Base-by-base conservation (phyloP, 2,888 invertebrate species). In the Mythimna loreyi region DNA sequence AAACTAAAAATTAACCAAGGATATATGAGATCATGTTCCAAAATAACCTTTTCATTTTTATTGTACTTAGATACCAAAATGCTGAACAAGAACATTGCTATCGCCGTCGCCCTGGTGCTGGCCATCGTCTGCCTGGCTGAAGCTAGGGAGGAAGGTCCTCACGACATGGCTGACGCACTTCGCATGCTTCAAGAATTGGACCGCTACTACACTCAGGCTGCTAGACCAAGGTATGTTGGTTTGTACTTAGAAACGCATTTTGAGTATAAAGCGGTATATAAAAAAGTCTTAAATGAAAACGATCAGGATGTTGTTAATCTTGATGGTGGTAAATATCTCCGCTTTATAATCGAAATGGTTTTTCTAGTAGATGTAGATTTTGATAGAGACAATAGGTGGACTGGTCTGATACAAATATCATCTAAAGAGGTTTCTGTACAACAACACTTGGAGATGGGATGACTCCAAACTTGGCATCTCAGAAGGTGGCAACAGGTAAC, bases 121-220 rank as follows among this genome's bases (percentile, higher is more conserved):
- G 95, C 93, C 36, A 69, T 91, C 58, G 86, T 93, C 62, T 94
- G 92, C 86, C 67, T 93, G 78, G 91, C 91, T 11, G 93, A 94
- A 73, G 93, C 93, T n/a, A 85, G 92, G 47, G 94, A 94, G 83
- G 96, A 96, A 78, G 94, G 96, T 0, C 96, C 96, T 57, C 95
- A 96, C 70, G 96, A 96, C 83, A 97, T 97, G 96, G 97, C 97
- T 0, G 97, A 97, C 78, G 97, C 97, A 4, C 92, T 97, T 1
- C 97, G 97, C 80, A 97, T 97, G 91, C 94, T 97, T 75, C 97
- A 97, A 80, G 96, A 97, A 78, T 92, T 97, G 74, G 97, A 97
- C 84, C 96, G 96, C 80, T 96, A 96, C 86, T 97, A 97, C 85
- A 97, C 97, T 3, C 97, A 97, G 81, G 96, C 97, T 82, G 96